A percentile compares a stretch with the other conserved stretches of the same genome.
phyloP scores from a whole-genome alignment of 1,140 invertebrate species.

The Drosophila auraria region DNA sequence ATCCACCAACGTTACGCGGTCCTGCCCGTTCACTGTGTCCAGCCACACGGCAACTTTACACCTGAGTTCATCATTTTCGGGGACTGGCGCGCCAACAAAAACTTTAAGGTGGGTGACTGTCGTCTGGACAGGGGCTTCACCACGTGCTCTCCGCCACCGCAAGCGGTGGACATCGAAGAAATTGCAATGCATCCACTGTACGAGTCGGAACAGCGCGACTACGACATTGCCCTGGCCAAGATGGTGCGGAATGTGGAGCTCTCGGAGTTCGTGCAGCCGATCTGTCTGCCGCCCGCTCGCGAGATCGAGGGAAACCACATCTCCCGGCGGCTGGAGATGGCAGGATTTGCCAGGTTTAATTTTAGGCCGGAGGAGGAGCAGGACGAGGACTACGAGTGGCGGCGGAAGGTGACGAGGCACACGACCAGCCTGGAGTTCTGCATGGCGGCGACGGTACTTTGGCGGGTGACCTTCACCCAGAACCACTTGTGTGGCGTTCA shows the following conservation, averaged over 20 bases:
- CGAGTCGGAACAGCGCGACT: not conserved
- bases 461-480: not conserved
- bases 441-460: not conserved
- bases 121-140: not conserved
- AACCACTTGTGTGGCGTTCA: slow-evolving; percentile 26
- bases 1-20: slow-evolving; percentile 19
- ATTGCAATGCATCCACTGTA: slow-evolving; percentile 28
- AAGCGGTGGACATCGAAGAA: slow-evolving; percentile 13
- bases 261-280: slow-evolving; percentile 16
- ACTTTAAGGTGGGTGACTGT: slow-evolving; percentile 2
- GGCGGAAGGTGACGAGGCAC: slow-evolving; percentile 6
- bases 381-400: slow-evolving; percentile 2
- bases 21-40: slow-evolving; percentile 25
- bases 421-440: slow-evolving; percentile 20
- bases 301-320: slow-evolving; percentile 11
- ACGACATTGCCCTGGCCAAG: slow-evolving; percentile 33
- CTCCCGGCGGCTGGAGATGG: slow-evolving; percentile 15
- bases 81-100: slow-evolving; percentile 2
- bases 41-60: not conserved
- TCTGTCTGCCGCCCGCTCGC: slow-evolving; percentile 23
- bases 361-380: not conserved
- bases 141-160: slow-evolving; percentile 10
- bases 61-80: not conserved
- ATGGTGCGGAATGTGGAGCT: slow-evolving; percentile 5
- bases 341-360: not conserved